Percentiles rank a stretch among this genome's conserved stretches.
Conservation (phyloP, 2,113 vertebrate species). For the Meles meles region DNA sequence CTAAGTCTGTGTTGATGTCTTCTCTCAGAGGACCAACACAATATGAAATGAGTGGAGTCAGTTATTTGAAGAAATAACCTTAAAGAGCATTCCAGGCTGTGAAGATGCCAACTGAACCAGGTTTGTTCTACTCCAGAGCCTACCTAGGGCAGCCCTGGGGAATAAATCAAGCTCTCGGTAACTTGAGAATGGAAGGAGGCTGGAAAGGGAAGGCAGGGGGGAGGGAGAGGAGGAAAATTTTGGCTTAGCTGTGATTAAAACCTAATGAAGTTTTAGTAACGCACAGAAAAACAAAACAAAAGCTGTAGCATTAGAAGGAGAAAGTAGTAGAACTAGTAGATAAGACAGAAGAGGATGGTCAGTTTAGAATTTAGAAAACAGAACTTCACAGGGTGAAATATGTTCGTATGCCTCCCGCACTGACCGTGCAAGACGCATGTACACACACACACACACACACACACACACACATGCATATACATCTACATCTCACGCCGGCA, state of each 20-base stretch:
- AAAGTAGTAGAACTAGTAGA: neutral
- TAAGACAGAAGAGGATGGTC: neutral
- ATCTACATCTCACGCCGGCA: neutral
- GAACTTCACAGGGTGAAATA: neutral
- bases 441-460: neutral
- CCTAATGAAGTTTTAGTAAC: neutral
- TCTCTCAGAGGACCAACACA: neutral
- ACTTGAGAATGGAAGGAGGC: neutral
- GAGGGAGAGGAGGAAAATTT: neutral
- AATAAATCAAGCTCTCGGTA: neutral
- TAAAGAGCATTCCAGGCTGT: neutral
- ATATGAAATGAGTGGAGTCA: neutral
- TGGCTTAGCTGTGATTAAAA: neutral
- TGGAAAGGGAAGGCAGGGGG: neutral
- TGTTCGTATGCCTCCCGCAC: neutral
- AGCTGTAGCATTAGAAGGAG: neutral
- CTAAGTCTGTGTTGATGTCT: neutral
- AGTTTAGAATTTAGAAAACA: neutral
- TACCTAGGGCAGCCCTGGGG: neutral
- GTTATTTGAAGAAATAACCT: neutral
- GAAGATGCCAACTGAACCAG: neutral
- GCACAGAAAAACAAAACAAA: neutral
- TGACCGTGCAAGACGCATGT: neutral
- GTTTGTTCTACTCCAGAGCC: neutral
- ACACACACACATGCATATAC: neutral